Evolutionary conservation across 2,888 invertebrate species (phyloP).

Genomic region (Zeuzera pyrina): DNA sequence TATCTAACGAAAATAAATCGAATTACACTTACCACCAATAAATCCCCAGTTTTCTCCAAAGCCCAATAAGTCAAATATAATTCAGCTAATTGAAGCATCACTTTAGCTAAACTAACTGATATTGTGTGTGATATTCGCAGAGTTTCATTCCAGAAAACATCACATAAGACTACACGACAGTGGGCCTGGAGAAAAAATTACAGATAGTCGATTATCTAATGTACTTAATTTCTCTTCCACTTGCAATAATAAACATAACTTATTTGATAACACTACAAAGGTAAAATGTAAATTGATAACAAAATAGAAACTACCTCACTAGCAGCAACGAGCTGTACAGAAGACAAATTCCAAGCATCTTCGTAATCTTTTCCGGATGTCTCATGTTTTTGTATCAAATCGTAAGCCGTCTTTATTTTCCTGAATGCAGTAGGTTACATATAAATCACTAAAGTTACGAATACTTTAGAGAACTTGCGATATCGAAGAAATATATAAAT

Average conservation of each 20-base stretch:
- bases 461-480: slow-evolving; percentile 2
- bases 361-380: slow-evolving; percentile 77
- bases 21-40: slow-evolving; percentile 72
- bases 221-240: too few relatives aligned
- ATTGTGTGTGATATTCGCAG: slow-evolving; percentile 38
- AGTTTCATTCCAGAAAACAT: slow-evolving; percentile 72
- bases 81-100: slow-evolving; percentile 76
- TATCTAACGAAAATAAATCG: too few relatives aligned
- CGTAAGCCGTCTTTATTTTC: slow-evolving; percentile 78
- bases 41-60: slow-evolving; percentile 77
- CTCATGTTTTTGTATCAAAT: slow-evolving; percentile 77
- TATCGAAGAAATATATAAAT: slow-evolving; percentile 1
- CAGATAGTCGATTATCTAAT: too few relatives aligned
- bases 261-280: too few relatives aligned
- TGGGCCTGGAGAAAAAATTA: slow-evolving; percentile 26
- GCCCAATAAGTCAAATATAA: slow-evolving; percentile 80
- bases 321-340: slow-evolving; percentile 85
- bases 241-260: too few relatives aligned
- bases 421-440: slow-evolving; percentile 42
- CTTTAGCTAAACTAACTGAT: slow-evolving; percentile 69
- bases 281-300: slow-evolving; percentile 5
- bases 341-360: slow-evolving; percentile 89
- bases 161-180: slow-evolving; percentile 80
- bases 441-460: neutral
- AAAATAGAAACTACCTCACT: slow-evolving; percentile 76